These are phyloP conservation scores for Myzus persicae DNA, from an alignment of 1,140 invertebrate species.

Conservation along the genomic window DNA sequence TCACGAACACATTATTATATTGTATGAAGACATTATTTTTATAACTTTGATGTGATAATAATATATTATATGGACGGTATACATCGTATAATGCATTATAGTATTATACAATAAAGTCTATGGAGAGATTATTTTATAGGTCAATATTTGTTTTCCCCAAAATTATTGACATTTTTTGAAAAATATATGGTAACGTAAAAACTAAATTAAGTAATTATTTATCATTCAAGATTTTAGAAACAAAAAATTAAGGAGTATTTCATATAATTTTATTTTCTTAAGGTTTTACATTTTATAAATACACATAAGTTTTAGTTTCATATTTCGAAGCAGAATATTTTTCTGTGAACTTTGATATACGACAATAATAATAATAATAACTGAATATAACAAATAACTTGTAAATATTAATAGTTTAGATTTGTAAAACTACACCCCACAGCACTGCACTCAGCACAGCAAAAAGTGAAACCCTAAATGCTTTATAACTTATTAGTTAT, in stretches of 20 bases:
- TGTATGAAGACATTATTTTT: background rate
- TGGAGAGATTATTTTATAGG: background rate
- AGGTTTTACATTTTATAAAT: background rate
- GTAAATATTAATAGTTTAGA: background rate
- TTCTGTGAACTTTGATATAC: background rate
- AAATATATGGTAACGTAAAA: no score
- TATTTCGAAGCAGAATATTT: background rate
- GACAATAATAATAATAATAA: no score
- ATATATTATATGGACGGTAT: background rate
- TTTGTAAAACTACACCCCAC: background rate
- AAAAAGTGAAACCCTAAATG: background rate
- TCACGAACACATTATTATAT: background rate
- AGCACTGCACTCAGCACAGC: accelerated
- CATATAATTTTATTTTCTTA: background rate
- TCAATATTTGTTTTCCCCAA: background rate
- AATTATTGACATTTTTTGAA: background rate
- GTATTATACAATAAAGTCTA: no score
- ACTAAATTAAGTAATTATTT: no score
- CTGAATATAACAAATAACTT: background rate
- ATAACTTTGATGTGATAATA: background rate
- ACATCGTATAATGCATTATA: no score
- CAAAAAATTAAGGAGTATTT: background rate
- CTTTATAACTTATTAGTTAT: background rate
- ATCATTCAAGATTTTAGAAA: background rate
- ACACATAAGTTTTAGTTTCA: background rate